A percentile compares a stretch with the other conserved stretches of the same genome.
These are phyloP conservation scores for Clistopyga incitator DNA, from an alignment of 2,888 invertebrate species.

Conservation along the genomic window DNA sequence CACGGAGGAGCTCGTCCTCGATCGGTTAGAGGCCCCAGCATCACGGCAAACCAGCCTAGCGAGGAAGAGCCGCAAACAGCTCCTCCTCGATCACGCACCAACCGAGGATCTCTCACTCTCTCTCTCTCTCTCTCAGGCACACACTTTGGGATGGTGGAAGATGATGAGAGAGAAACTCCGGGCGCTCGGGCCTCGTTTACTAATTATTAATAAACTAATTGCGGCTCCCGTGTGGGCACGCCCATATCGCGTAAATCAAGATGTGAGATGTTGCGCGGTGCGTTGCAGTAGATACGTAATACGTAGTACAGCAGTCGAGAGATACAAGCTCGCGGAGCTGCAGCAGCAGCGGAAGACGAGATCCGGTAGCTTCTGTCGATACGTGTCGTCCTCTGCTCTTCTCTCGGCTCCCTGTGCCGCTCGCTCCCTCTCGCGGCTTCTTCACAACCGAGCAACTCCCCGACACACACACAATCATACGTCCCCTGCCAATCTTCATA, in stretches of 20 bases:
- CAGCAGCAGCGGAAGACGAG: slow-evolving; percentile 40
- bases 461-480: too few species aligned
- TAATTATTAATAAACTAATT: slow-evolving; percentile 84
- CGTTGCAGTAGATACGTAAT: slow-evolving; percentile 49
- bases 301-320: slow-evolving; percentile 50
- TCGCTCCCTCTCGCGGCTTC: not conserved
- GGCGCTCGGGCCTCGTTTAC: slow-evolving; percentile 76
- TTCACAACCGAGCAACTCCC: not conserved
- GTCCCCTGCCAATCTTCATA: too few species aligned
- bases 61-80: slow-evolving; percentile 25
- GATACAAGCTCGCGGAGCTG: slow-evolving; percentile 51
- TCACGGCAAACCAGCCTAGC: slow-evolving; percentile 36
- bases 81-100: slow-evolving; percentile 66
- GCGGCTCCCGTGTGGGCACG: slow-evolving; percentile 82
- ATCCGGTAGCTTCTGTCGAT: slow-evolving; percentile 61
- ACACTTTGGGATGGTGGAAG: slow-evolving; percentile 53
- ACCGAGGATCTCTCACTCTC: slow-evolving; percentile 48
- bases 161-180: slow-evolving; percentile 18
- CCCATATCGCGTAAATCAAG: slow-evolving; percentile 83
- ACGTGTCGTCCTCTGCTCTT: slow-evolving; percentile 25
- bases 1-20: slow-evolving; percentile 31
- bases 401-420: not conserved
- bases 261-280: slow-evolving; percentile 74
- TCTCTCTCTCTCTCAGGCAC: slow-evolving; percentile 7
- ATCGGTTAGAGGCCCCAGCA: slow-evolving; percentile 59